These are phyloP conservation scores for Tethea ocularis DNA, from an alignment of 2,888 invertebrate species.

Conservation along the genomic window DNA sequence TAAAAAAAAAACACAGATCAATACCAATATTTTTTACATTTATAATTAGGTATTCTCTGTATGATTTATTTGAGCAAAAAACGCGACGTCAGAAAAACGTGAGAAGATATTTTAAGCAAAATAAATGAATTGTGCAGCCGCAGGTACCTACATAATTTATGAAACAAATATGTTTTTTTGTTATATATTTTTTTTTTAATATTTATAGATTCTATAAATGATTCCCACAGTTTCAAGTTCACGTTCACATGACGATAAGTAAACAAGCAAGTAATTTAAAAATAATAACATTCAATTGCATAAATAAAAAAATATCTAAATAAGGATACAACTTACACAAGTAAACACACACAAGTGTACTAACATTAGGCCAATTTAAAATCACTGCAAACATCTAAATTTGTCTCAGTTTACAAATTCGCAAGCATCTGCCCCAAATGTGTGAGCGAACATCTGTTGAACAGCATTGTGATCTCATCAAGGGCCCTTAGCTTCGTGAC, in stretches of 20 bases:
- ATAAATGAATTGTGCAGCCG: not conserved
- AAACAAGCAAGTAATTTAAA: too few species aligned
- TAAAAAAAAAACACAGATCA: not conserved
- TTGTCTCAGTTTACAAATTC: constrained; percentile 53
- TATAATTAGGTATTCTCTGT: not conserved
- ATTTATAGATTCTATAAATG: too few species aligned
- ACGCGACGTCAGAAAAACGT: not conserved
- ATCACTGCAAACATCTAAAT: constrained; percentile 51
- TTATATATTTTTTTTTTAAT: too few species aligned
- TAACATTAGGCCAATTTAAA: constrained; percentile 35
- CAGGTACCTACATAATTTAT: not conserved
- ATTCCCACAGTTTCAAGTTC: not conserved
- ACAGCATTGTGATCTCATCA: constrained; percentile 41
- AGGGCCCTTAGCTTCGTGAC: constrained; percentile 61
- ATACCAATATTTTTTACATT: not conserved
- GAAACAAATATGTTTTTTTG: too few species aligned
- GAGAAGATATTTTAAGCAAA: not conserved
- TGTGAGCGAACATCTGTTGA: constrained; percentile 72
- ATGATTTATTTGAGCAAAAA: constrained; percentile 2
- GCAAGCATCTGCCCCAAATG: constrained; percentile 68
- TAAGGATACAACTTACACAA: constrained; percentile 7
- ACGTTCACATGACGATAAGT: not conserved
- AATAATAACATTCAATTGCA: too few species aligned
- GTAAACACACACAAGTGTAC: too few species aligned
- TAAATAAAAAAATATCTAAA: not conserved